These are phyloP conservation scores for Axinella damicornis DNA, from an alignment of 37 sponge, comb jelly and placozoan species.

Conservation along the genomic window DNA sequence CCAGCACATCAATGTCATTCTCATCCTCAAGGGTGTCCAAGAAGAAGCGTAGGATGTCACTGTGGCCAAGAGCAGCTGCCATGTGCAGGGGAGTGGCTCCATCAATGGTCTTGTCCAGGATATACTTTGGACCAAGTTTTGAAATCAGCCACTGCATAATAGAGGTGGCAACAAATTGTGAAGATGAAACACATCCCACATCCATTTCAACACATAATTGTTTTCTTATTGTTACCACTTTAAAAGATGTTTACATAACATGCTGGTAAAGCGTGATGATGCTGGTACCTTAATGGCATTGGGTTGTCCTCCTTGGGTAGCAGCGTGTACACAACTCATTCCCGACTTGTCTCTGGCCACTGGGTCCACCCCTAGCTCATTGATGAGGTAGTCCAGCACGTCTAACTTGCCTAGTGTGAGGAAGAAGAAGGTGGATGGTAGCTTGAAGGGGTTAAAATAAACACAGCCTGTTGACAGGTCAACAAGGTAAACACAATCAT, in stretches of 20 bases:
- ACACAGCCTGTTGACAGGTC: too few relatives aligned
- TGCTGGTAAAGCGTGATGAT: too few relatives aligned
- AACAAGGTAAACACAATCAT: too few relatives aligned
- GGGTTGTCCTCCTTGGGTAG: slow-evolving; percentile 62
- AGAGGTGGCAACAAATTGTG: not conserved
- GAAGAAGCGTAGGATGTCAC: slow-evolving; percentile 65
- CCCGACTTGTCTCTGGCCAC: slow-evolving; percentile 69
- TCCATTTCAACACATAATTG: too few relatives aligned
- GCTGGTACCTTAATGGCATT: slow-evolving; percentile 64
- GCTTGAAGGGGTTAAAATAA: too few relatives aligned
- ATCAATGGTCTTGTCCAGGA: slow-evolving; percentile 69
- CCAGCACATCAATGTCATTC: slow-evolving; percentile 48
- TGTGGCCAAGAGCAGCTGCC: slow-evolving; percentile 79
- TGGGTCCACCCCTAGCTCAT: slow-evolving; percentile 69
- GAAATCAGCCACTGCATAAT: slow-evolving; percentile 66
- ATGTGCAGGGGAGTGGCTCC: slow-evolving; percentile 91
- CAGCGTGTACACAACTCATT: slow-evolving; percentile 78
- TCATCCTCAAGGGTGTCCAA: slow-evolving; percentile 56
- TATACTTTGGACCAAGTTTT: slow-evolving; percentile 64
- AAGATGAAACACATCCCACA: too few relatives aligned
- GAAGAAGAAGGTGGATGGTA: not conserved
- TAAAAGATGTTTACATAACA: too few relatives aligned
- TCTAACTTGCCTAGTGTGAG: slow-evolving; percentile 49
- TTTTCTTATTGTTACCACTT: too few relatives aligned
- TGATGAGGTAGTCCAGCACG: slow-evolving; percentile 70